A percentile compares a stretch with the other conserved stretches of the same genome.
Evolutionary conservation across 2,113 vertebrate genomes (phyloP).

Genomic region (Narcine bancroftii): DNA sequence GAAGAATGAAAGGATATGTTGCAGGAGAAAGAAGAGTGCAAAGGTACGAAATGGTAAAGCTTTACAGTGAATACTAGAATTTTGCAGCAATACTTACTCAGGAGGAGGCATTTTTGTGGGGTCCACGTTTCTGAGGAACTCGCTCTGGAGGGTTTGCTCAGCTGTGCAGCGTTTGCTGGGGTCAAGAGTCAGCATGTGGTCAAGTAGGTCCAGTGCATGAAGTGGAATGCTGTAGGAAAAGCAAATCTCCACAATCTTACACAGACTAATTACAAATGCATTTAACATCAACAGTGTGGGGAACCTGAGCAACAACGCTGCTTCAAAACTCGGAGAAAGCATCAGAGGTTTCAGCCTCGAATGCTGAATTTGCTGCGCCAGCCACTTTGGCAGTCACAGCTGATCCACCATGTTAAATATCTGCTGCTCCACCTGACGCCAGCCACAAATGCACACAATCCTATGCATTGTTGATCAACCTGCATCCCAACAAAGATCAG

Average conservation of each 20-base stretch:
- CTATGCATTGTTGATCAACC: not conserved
- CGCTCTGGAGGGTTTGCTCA: constrained; percentile 80
- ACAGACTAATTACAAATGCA: not conserved
- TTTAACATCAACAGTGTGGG: not conserved
- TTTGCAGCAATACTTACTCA: constrained; percentile 66
- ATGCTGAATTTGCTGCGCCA: too few species aligned
- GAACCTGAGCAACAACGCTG: not conserved
- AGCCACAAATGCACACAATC: not conserved
- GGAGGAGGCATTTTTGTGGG: constrained; percentile 91
- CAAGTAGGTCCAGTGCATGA: constrained; percentile 82
- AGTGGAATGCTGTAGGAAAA: constrained; percentile 65
- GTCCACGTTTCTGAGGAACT: constrained; percentile 86
- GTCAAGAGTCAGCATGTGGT: constrained; percentile 95
- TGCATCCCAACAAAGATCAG: too few species aligned
- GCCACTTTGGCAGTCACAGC: not conserved
- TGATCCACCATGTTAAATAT: not conserved
- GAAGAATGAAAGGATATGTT: not conserved
- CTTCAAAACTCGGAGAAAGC: not conserved
- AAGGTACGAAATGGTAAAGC: not conserved
- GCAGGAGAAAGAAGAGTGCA: not conserved
- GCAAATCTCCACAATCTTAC: not conserved
- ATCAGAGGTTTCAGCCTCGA: too few species aligned
- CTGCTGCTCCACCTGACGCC: not conserved
- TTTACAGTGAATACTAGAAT: not conserved
- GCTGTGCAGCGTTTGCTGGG: constrained; percentile 86